A percentile compares a stretch with the other conserved stretches of the same genome.
phyloP scores from a whole-genome alignment of 2,113 vertebrate species.

The mouse (Mus musculus) region DNA sequence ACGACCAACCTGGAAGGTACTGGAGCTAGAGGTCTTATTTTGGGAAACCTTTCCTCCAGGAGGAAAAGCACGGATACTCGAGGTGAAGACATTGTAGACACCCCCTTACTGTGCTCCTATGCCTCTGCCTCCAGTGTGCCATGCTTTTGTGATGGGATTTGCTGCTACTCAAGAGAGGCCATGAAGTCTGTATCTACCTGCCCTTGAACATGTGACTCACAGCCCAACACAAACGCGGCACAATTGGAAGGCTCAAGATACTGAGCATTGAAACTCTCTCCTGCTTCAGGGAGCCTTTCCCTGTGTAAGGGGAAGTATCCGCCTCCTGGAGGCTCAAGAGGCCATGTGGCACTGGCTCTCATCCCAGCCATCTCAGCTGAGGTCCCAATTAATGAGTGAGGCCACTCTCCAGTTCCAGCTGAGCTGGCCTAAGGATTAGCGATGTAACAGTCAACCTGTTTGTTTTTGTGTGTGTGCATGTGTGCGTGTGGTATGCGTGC shows the following conservation, averaged over 20 bases:
- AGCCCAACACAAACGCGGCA: neutral
- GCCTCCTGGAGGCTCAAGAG: neutral
- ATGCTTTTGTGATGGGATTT: neutral
- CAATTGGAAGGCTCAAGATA: neutral
- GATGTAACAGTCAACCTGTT: neutral
- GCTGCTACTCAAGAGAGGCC: neutral
- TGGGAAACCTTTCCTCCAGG: neutral
- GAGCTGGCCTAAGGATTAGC: neutral
- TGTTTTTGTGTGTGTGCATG: accelerated
- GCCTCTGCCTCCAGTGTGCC: neutral
- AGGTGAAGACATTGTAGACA: neutral
- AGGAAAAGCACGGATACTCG: neutral
- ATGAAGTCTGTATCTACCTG: neutral
- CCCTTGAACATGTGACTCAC: neutral
- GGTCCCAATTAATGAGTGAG: neutral
- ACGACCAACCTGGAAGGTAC: neutral
- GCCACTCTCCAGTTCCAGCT: neutral
- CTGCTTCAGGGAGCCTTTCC: neutral
- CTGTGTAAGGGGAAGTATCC: neutral
- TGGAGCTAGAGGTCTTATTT: neutral
- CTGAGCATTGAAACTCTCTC: neutral
- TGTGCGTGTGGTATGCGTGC: neutral
- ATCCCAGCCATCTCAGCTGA: neutral
- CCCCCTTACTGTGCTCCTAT: neutral
- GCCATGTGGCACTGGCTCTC: neutral